These are phyloP conservation scores for Mormyrops boulengeri DNA, from an alignment of 2,797 vertebrate species.

Conservation along the genomic window DNA sequence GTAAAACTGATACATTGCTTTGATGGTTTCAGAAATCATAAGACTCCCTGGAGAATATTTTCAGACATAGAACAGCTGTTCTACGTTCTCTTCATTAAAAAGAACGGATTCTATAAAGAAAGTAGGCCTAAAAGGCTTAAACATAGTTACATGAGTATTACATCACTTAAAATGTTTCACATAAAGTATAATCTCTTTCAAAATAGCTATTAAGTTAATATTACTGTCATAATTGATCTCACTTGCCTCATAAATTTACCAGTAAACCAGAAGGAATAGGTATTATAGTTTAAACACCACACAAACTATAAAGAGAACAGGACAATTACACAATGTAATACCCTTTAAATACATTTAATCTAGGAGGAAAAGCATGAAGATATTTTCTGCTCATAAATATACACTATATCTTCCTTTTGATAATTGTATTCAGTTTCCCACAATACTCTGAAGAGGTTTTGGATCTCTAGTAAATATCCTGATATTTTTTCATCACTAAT, in stretches of 20 bases:
- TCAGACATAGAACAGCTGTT: conserved; percentile 10
- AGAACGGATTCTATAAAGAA: neutral
- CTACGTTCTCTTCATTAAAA: conserved; percentile 9
- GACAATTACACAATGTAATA: neutral
- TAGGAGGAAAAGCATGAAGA: neutral
- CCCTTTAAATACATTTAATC: neutral
- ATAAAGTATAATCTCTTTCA: neutral
- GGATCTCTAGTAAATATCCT: neutral
- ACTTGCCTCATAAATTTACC: neutral
- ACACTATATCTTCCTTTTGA: neutral
- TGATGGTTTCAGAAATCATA: neutral
- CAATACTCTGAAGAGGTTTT: neutral
- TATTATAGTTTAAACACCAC: neutral
- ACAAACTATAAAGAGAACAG: neutral
- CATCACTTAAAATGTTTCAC: neutral
- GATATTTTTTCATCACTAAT: neutral
- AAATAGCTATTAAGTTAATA: neutral
- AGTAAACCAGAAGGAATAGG: neutral
- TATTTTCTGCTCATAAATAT: neutral
- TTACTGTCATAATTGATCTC: neutral
- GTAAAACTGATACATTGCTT: conserved; percentile 13
- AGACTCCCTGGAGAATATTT: neutral
- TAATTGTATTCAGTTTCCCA: neutral
- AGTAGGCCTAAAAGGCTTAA: neutral
- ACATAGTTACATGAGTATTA: conserved; percentile 1